phyloP scores from a whole-genome alignment of 2,888 invertebrate species.

The Archips xylosteana region DNA sequence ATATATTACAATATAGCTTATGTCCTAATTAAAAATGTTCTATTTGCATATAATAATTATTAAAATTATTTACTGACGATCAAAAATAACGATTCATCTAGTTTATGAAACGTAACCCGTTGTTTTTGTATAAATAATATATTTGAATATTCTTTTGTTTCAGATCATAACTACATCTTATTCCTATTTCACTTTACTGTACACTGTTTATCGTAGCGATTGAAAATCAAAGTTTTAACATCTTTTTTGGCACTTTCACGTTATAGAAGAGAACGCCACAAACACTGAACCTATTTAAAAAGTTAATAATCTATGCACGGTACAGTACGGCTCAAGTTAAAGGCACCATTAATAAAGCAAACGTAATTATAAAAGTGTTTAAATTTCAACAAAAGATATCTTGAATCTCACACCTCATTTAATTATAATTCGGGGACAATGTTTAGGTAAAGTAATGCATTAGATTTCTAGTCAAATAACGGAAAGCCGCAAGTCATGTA shows the following conservation, averaged over 20 bases:
- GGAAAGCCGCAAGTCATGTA: conserved; percentile 9
- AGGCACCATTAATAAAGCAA: conserved; percentile 2
- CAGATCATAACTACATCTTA: conserved; percentile 73
- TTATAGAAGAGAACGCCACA: not conserved
- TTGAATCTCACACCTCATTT: not conserved
- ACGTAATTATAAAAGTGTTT: conserved; percentile 4
- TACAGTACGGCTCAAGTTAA: not conserved
- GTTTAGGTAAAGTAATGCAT: not conserved
- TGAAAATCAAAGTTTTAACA: conserved; percentile 38
- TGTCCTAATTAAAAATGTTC: no score
- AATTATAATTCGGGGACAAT: conserved; percentile 1
- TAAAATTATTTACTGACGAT: no score
- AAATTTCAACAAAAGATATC: not conserved
- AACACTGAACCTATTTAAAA: not conserved
- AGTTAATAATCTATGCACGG: not conserved
- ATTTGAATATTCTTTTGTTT: not conserved
- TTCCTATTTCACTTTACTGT: conserved; percentile 72
- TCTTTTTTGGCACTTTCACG: not conserved
- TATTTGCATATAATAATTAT: no score
- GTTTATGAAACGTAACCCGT: no score
- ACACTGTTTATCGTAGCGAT: conserved; percentile 64
- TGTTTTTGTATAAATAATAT: no score
- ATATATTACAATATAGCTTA: no score
- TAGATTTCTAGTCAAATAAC: not conserved
- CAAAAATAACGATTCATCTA: no score